phyloP scores from a whole-genome alignment of 2,797 vertebrate species.

The Falco novaeseelandiae region DNA sequence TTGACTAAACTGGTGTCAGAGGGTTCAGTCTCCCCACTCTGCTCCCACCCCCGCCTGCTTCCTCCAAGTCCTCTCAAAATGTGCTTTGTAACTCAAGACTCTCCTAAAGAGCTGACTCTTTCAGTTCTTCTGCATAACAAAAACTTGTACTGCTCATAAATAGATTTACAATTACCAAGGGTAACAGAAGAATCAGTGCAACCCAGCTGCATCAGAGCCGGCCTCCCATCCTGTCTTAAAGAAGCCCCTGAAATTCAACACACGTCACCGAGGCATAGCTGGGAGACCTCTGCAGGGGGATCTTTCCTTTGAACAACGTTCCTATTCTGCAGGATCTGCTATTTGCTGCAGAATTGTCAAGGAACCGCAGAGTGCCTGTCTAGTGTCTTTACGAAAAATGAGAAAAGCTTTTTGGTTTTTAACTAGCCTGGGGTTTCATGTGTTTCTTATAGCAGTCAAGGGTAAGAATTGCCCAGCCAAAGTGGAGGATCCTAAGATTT shows the following conservation, averaged over 20 bases:
- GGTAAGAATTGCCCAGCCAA: background rate
- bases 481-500: background rate
- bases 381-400: background rate
- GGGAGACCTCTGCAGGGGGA: background rate
- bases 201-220: background rate
- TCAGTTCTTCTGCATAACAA: constrained; percentile 10
- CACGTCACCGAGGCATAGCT: background rate
- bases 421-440: background rate
- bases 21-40: background rate
- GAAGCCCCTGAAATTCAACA: background rate
- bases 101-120: constrained; percentile 51
- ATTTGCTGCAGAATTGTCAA: background rate
- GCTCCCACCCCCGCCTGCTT: background rate
- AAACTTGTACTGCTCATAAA: constrained; percentile 46
- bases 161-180: constrained; percentile 45
- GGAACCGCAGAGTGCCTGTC: background rate
- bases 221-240: constrained; percentile 10
- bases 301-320: background rate
- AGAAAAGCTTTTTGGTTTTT: background rate
- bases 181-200: constrained; percentile 26
- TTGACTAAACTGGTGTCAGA: constrained; percentile 10
- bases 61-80: background rate
- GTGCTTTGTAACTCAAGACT: constrained; percentile 24
- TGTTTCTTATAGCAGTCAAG: background rate
- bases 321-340: background rate